phyloP scores from a whole-genome alignment of 1,140 invertebrate genomes.

The Hirudo medicinalis region DNA sequence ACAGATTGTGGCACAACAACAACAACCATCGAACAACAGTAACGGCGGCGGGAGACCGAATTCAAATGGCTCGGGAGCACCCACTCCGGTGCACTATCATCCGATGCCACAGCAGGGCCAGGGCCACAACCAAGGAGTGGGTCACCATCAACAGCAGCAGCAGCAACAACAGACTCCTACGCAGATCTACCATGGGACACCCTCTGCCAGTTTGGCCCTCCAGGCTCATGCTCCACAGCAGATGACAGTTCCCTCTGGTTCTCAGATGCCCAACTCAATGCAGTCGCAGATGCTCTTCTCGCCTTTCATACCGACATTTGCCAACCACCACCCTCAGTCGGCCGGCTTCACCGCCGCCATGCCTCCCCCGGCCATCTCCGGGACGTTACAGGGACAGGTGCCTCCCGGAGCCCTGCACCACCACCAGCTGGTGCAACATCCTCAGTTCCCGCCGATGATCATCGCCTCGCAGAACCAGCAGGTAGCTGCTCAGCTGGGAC shows the following conservation, averaged over 20 bases:
- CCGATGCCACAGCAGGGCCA: not conserved
- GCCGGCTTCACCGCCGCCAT: not conserved
- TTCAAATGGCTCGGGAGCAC: not conserved
- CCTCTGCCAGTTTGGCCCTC: not conserved
- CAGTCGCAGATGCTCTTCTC: conserved; percentile 4
- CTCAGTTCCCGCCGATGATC: not conserved
- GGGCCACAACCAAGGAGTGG: not conserved
- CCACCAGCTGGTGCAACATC: not conserved
- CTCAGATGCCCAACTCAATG: not conserved
- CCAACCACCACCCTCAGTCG: not conserved
- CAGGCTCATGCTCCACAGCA: not conserved
- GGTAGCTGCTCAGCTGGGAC: conserved; percentile 1
- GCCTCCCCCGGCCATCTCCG: not conserved
- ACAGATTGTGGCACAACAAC: not conserved
- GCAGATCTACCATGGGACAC: not conserved
- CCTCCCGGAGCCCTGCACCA: not conserved
- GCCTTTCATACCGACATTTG: conserved; percentile 2
- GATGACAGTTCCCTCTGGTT: not conserved
- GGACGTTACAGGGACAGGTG: conserved; percentile 1
- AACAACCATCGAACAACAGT: not conserved
- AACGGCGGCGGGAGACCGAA: not conserved
- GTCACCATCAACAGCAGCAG: not conserved
- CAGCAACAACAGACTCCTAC: conserved; percentile 2
- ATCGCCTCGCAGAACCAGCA: conserved; percentile 5
- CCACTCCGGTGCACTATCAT: conserved; percentile 2